Percentiles rank a stretch among this genome's conserved stretches.
Evolutionary conservation across 2,888 invertebrate species (phyloP).

Genomic region (Drosophila prolongata): DNA sequence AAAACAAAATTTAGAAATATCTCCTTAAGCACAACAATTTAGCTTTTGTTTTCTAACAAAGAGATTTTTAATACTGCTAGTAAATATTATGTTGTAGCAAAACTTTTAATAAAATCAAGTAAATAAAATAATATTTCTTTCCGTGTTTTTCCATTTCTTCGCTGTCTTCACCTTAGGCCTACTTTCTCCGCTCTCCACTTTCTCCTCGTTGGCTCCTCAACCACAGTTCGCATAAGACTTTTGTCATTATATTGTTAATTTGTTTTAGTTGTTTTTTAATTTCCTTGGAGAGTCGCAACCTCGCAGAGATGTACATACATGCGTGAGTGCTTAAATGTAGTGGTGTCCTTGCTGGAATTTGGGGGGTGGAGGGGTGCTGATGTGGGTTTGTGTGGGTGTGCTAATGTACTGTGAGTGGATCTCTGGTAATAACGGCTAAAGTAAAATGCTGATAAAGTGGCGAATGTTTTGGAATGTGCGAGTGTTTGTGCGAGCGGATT

Average conservation of each 20-base stretch:
- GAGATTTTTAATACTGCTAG: no score
- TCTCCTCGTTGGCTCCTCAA: slow-evolving; percentile 5
- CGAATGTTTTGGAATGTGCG: slow-evolving; percentile 62
- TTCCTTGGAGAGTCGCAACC: slow-evolving; percentile 74
- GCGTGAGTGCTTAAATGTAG: slow-evolving; percentile 24
- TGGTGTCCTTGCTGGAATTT: slow-evolving; percentile 25
- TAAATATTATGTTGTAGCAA: no score
- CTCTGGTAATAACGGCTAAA: slow-evolving; percentile 73
- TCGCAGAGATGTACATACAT: slow-evolving; percentile 55
- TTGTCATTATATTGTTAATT: slow-evolving; percentile 78
- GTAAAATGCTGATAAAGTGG: slow-evolving; percentile 78
- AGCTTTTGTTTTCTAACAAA: no score
- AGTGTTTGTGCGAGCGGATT: slow-evolving; percentile 36
- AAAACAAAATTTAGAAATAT: no score
- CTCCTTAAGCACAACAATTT: no score
- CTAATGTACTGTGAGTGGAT: slow-evolving; percentile 69
- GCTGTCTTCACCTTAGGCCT: slow-evolving; percentile 18
- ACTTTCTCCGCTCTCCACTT: slow-evolving; percentile 25
- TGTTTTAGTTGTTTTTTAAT: slow-evolving; percentile 79
- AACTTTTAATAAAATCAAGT: neutral
- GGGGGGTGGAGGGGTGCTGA: neutral
- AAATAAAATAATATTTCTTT: neutral
- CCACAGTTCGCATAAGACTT: slow-evolving; percentile 58
- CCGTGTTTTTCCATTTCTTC: slow-evolving; percentile 9
- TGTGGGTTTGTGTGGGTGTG: slow-evolving; percentile 17